Percentiles rank a stretch among this genome's conserved stretches.
Evolutionary conservation across 2,797 vertebrate genomes (phyloP).

Genomic region (Buceros bicornis): DNA sequence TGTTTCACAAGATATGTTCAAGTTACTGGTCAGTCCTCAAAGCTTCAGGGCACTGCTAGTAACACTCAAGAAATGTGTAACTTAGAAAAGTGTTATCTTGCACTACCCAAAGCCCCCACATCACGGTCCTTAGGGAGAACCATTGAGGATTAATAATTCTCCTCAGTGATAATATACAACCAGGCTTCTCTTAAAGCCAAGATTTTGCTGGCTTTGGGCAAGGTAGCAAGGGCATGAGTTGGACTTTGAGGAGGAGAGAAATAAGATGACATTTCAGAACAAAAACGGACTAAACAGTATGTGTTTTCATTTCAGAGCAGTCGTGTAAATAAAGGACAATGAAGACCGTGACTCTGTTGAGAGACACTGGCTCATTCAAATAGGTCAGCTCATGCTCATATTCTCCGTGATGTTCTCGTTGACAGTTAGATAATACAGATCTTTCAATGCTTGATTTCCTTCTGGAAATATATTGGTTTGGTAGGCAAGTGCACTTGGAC

Average conservation of each 20-base stretch:
- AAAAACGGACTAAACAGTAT: neutral
- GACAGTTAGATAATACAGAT: neutral
- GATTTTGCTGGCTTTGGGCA: neutral
- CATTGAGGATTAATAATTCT: neutral
- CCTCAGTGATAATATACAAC: neutral
- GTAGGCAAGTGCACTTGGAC: neutral
- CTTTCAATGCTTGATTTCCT: neutral
- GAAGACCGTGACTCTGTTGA: neutral
- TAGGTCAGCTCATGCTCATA: neutral
- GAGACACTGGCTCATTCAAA: neutral
- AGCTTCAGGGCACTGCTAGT: neutral
- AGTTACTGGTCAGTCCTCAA: neutral
- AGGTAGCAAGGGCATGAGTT: neutral
- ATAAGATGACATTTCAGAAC: neutral
- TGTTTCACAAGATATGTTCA: rapidly evolving
- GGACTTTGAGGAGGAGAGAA: neutral
- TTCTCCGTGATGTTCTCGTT: neutral
- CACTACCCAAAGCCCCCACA: neutral
- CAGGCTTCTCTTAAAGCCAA: neutral
- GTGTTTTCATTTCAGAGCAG: neutral
- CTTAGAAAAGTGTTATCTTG: neutral
- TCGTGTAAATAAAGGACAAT: neutral
- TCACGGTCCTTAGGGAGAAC: neutral
- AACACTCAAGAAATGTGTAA: neutral
- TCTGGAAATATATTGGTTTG: neutral